Conservation (phyloP, 2,113 vertebrate species). For the Circaetus cinerascens region DNA sequence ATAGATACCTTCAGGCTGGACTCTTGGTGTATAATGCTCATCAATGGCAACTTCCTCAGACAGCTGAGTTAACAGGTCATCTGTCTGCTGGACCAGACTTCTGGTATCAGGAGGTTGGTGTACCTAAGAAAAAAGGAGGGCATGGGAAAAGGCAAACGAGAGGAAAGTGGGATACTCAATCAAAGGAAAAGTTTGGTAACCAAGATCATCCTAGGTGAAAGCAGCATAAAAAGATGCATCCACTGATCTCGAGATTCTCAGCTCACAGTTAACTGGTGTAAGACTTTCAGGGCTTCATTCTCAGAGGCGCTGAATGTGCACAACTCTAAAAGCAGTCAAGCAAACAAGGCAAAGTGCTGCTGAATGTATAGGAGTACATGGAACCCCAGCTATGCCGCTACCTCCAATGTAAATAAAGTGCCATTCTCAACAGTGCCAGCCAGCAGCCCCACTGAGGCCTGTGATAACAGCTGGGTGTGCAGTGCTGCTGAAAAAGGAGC, state of each 20-base stretch:
- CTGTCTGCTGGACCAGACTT: slow-evolving; percentile 82
- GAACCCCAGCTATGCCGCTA: not conserved
- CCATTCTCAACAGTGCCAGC: not conserved
- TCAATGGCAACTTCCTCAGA: slow-evolving; percentile 88
- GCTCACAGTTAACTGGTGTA: not conserved
- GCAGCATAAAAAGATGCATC: not conserved
- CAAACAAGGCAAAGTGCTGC: not conserved
- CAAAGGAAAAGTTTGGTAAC: not conserved
- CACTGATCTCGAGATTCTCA: not conserved
- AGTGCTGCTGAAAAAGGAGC: not conserved
- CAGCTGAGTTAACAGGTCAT: slow-evolving; percentile 86
- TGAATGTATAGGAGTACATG: not conserved
- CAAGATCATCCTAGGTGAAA: not conserved
- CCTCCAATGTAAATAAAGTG: not conserved
- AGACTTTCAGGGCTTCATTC: not conserved
- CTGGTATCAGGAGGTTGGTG: slow-evolving; percentile 80
- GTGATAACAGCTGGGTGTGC: not conserved
- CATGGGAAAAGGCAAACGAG: not conserved
- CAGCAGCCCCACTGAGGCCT: not conserved
- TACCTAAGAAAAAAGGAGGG: slow-evolving; percentile 64
- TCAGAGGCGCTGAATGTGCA: not conserved
- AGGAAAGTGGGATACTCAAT: not conserved
- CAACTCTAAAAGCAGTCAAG: not conserved
- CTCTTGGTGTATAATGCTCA: slow-evolving; percentile 57
- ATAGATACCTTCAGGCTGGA: slow-evolving; percentile 60